Evolutionary conservation across 1,140 invertebrate genomes (phyloP).

Genomic region (Drosophila teissieri): DNA sequence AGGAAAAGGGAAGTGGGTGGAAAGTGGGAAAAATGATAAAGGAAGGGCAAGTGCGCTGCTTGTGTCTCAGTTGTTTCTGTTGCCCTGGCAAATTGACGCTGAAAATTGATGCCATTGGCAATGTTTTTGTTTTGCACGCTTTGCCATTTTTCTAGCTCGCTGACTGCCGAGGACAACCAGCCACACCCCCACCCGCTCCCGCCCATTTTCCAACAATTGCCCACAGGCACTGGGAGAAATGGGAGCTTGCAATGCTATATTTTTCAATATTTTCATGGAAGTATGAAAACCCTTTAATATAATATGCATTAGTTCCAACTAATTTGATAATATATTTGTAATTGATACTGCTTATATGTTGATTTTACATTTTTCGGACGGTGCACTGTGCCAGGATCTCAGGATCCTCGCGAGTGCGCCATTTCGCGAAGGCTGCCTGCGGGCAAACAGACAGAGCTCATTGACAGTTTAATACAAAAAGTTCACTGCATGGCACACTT

Average conservation of each 20-base stretch:
- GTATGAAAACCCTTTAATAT: too few relatives aligned
- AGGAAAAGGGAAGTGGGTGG: too few relatives aligned
- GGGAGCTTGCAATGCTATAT: too few relatives aligned
- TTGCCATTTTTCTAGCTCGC: slow-evolving; percentile 59
- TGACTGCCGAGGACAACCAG: slow-evolving; percentile 36
- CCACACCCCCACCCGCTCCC: neutral
- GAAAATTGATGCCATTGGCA: slow-evolving; percentile 64
- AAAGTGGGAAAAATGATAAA: neutral
- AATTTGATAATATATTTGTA: too few relatives aligned
- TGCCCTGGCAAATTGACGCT: slow-evolving; percentile 59
- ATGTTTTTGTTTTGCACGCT: slow-evolving; percentile 60
- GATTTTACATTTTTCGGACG: neutral
- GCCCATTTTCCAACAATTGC: neutral
- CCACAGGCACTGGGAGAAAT: slow-evolving; percentile 10
- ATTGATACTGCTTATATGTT: too few relatives aligned
- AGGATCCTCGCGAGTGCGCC: slow-evolving; percentile 6
- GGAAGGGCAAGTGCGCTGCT: neutral
- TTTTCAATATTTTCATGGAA: too few relatives aligned
- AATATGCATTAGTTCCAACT: too few relatives aligned
- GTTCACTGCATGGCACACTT: slow-evolving; percentile 51
- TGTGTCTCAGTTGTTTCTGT: slow-evolving; percentile 52
- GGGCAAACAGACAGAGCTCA: slow-evolving; percentile 33
- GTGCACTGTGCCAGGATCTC: slow-evolving; percentile 1
- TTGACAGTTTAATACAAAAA: slow-evolving; percentile 66
- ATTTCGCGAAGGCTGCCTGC: slow-evolving; percentile 11